Evolutionary conservation across 2,888 invertebrate species (phyloP).

Genomic region (Exocentrus adspersus): DNA sequence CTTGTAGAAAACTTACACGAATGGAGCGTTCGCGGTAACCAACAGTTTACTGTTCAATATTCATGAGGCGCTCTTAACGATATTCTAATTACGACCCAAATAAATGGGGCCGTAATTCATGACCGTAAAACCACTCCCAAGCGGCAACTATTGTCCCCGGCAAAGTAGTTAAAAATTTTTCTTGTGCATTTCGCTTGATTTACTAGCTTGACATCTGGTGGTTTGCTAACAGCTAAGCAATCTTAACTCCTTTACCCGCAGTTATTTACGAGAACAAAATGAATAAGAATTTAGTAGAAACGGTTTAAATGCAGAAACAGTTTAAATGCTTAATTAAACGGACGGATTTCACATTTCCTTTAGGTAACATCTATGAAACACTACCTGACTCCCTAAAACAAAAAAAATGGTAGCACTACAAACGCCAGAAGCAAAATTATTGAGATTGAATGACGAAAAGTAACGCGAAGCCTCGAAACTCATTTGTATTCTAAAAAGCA

Average conservation of each 20-base stretch:
- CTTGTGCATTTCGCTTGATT: conserved; percentile 2
- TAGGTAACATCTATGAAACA: too few relatives aligned
- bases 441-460: too few relatives aligned
- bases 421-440: too few relatives aligned
- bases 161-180: conserved; percentile 40
- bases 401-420: too few relatives aligned
- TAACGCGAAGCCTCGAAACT: too few relatives aligned
- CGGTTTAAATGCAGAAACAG: too few relatives aligned
- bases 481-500: too few relatives aligned
- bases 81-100: conserved; percentile 52
- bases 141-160: conserved; percentile 39
- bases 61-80: conserved; percentile 53
- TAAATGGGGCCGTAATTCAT: conserved; percentile 52
- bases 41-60: conserved; percentile 43
- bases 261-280: not conserved
- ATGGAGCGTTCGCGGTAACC: not conserved
- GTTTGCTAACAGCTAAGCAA: not conserved
- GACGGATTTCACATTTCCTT: too few relatives aligned
- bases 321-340: too few relatives aligned
- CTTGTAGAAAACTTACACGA: conserved; percentile 1
- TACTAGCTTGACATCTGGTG: not conserved
- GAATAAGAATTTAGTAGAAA: too few relatives aligned
- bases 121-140: conserved; percentile 13
- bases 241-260: not conserved
- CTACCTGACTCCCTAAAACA: too few relatives aligned